Conservation (phyloP, 23 tunicate species). For the Oikopleura dioica region DNA sequence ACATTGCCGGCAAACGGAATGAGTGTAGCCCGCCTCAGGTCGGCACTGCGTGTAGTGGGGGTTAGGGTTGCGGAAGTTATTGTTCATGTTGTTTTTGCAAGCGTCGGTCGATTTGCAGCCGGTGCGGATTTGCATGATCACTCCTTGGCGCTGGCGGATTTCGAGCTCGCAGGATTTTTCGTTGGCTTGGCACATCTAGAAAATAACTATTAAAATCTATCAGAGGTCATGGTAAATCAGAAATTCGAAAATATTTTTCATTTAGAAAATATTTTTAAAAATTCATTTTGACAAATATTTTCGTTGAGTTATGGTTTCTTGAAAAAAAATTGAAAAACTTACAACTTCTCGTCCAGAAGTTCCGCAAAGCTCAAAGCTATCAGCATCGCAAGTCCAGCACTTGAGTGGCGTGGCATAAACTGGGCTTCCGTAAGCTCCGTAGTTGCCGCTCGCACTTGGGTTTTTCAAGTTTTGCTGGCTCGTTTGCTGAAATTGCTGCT, state of each 20-base stretch:
- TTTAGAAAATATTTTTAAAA: background rate
- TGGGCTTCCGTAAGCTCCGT: too few species aligned
- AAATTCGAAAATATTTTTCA: background rate
- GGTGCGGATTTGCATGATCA: background rate
- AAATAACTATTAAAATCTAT: background rate
- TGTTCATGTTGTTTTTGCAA: background rate
- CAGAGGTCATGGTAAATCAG: background rate
- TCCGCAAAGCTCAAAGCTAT: background rate
- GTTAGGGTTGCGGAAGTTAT: background rate
- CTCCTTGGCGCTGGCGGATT: background rate
- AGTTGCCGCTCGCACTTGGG: too few species aligned
- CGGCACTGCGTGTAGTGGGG: constrained; percentile 1
- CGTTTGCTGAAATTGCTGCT: too few species aligned
- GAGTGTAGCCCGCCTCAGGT: background rate
- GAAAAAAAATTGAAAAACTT: background rate
- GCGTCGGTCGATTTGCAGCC: background rate
- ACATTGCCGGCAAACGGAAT: constrained; percentile 10
- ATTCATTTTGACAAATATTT: background rate
- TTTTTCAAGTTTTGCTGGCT: too few species aligned
- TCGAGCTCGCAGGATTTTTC: background rate
- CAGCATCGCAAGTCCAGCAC: constrained; percentile 1
- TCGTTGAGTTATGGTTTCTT: too few species aligned
- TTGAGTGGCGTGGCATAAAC: too few species aligned
- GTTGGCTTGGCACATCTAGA: background rate
- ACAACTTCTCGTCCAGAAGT: background rate